Percentiles rank a stretch among this genome's conserved stretches.
Conservation (phyloP, 2,888 invertebrate species). For the Diogma glabrata region DNA sequence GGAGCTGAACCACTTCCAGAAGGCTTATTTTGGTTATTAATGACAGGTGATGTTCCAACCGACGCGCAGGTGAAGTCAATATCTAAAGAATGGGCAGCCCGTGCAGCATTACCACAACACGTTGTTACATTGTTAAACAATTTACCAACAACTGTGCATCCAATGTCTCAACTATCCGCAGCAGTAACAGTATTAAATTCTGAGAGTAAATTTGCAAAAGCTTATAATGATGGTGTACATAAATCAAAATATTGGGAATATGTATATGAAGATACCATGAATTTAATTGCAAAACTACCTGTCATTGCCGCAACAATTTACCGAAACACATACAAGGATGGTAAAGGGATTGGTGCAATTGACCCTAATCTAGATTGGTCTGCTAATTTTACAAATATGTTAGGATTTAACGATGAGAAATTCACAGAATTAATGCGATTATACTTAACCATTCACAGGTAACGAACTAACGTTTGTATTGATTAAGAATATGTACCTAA, state of each 20-base stretch:
- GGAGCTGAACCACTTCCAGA: slow-evolving; percentile 83
- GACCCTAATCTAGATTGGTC: slow-evolving; percentile 74
- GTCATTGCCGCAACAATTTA: slow-evolving; percentile 80
- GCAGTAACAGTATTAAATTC: slow-evolving; percentile 73
- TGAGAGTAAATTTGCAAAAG: slow-evolving; percentile 73
- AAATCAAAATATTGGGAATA: slow-evolving; percentile 70
- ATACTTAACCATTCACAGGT: slow-evolving; percentile 70
- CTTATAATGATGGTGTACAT: slow-evolving; percentile 57
- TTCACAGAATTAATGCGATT: slow-evolving; percentile 77
- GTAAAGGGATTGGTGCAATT: slow-evolving; percentile 62
- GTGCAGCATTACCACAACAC: slow-evolving; percentile 60
- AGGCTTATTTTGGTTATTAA: slow-evolving; percentile 86
- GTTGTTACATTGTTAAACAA: slow-evolving; percentile 72
- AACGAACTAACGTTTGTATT: no score
- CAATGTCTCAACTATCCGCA: slow-evolving; percentile 75
- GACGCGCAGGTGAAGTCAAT: slow-evolving; percentile 61
- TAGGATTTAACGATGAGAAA: slow-evolving; percentile 58
- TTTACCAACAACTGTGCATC: slow-evolving; percentile 68
- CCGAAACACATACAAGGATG: slow-evolving; percentile 56
- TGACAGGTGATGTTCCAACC: slow-evolving; percentile 80
- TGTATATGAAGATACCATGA: slow-evolving; percentile 74
- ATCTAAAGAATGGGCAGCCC: slow-evolving; percentile 67
- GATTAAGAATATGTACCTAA: no score
- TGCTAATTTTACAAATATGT: slow-evolving; percentile 69
- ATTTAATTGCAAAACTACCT: slow-evolving; percentile 77